Conservation (phyloP, 2,113 vertebrate species). For the Sturnus vulgaris region DNA sequence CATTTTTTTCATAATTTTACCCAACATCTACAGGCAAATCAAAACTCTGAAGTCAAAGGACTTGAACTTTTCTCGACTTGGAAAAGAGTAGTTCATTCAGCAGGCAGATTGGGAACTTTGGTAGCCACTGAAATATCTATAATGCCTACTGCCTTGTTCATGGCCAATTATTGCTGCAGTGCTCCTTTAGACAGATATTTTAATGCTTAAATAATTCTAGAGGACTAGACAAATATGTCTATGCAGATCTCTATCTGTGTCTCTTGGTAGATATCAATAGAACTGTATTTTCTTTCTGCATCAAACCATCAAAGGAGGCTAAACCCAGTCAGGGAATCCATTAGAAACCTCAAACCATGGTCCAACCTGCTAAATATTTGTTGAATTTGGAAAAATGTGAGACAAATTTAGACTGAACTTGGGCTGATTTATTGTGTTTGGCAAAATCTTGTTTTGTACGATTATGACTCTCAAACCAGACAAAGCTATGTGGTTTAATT, state of each 20-base stretch:
- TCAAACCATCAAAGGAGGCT: background rate
- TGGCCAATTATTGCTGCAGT: background rate
- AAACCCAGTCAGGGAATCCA: background rate
- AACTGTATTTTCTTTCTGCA: constrained; percentile 1
- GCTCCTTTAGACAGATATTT: background rate
- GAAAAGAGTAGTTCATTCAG: background rate
- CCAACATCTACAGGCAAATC: background rate
- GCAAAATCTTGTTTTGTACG: constrained; percentile 22
- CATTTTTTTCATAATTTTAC: background rate
- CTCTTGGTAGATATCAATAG: background rate
- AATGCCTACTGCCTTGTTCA: background rate
- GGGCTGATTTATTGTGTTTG: constrained; percentile 46
- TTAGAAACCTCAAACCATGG: constrained; percentile 40
- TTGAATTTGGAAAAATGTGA: constrained; percentile 48
- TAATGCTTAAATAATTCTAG: background rate
- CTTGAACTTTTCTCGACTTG: background rate
- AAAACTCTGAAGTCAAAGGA: background rate
- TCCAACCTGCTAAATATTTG: constrained; percentile 51
- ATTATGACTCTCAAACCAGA: constrained; percentile 40
- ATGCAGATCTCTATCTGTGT: background rate
- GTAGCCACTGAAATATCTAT: background rate
- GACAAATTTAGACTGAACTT: constrained; percentile 44
- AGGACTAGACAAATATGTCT: background rate
- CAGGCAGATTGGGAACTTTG: background rate
- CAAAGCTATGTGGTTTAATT: constrained; percentile 29